A percentile compares a stretch with the other conserved stretches of the same genome.
phyloP scores from a whole-genome alignment of 1,140 invertebrate species.

The Bombus cullumanus region DNA sequence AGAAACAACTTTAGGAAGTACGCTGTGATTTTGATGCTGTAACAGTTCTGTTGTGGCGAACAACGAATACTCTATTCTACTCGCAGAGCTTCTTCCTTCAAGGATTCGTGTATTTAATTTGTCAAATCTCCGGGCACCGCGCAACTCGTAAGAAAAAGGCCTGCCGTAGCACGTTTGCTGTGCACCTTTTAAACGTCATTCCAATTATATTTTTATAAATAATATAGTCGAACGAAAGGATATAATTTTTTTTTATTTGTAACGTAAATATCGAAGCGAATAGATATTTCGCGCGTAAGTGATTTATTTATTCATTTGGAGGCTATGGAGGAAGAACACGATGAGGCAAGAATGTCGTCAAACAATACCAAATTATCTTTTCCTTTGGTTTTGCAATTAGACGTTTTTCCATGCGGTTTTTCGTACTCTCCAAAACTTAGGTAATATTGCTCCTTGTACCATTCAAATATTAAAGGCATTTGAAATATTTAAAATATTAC shows the following conservation, averaged over 20 bases:
- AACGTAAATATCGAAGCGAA: not conserved
- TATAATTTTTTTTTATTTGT: not conserved
- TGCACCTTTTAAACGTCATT: not conserved
- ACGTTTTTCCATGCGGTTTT: not conserved
- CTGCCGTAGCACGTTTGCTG: not conserved
- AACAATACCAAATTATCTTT: not conserved
- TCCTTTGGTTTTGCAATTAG: not conserved
- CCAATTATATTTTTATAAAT: not conserved
- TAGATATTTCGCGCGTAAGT: not conserved
- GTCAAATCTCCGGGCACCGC: conserved; percentile 3
- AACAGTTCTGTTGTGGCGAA: conserved; percentile 11
- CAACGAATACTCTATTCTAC: conserved; percentile 36
- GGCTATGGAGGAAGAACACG: not conserved
- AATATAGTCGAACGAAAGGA: not conserved
- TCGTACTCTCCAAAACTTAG: not conserved
- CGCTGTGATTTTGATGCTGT: conserved; percentile 57
- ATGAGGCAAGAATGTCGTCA: not conserved
- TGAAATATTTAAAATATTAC: no score
- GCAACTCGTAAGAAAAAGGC: not conserved
- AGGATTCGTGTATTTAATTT: conserved; percentile 2
- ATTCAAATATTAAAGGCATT: no score
- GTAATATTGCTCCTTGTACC: not conserved
- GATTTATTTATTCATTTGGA: conserved; percentile 35
- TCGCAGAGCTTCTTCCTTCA: not conserved
- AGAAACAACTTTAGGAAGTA: conserved; percentile 26